These are phyloP conservation scores for Poeciliopsis paucimaculata DNA, from an alignment of 2,797 vertebrate genomes.

Conservation along the genomic window DNA sequence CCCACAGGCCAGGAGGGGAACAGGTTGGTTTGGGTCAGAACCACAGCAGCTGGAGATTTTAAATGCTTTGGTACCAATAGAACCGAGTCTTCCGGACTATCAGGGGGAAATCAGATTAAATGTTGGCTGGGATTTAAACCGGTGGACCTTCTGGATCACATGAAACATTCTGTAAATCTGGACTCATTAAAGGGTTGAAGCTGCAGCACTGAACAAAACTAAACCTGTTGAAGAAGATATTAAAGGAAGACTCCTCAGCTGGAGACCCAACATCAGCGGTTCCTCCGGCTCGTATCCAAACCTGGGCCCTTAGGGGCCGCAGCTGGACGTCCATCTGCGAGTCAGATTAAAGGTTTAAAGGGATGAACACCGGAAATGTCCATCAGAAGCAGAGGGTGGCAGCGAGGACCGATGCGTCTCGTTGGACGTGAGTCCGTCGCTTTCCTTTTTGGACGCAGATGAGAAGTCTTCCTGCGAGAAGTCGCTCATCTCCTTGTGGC, in stretches of 20 bases:
- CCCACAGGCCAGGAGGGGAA: too few species aligned
- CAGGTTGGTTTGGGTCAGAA: too few species aligned
- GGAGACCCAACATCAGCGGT: neutral
- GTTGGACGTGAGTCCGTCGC: neutral
- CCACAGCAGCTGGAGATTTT: too few species aligned
- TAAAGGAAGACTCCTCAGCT: constrained; percentile 7
- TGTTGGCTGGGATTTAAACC: neutral
- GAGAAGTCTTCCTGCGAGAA: constrained; percentile 19
- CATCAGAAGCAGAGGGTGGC: constrained; percentile 52
- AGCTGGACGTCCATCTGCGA: neutral
- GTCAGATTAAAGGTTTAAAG: neutral
- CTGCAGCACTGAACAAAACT: neutral
- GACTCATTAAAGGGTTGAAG: neutral
- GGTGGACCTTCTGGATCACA: neutral
- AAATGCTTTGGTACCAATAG: too few species aligned
- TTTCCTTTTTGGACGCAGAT: neutral
- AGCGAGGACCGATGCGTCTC: constrained; percentile 19
- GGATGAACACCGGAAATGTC: neutral
- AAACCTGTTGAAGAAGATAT: neutral
- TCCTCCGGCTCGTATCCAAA: neutral
- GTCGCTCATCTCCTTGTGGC: constrained; percentile 45
- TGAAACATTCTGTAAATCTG: neutral
- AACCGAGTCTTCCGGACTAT: too few species aligned
- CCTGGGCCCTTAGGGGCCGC: neutral
- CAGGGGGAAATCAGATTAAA: too few species aligned